A percentile compares a stretch with the other conserved stretches of the same genome.
Evolutionary conservation across 2,797 vertebrate species (phyloP).

Genomic region (Halcyon smyrnensis): DNA sequence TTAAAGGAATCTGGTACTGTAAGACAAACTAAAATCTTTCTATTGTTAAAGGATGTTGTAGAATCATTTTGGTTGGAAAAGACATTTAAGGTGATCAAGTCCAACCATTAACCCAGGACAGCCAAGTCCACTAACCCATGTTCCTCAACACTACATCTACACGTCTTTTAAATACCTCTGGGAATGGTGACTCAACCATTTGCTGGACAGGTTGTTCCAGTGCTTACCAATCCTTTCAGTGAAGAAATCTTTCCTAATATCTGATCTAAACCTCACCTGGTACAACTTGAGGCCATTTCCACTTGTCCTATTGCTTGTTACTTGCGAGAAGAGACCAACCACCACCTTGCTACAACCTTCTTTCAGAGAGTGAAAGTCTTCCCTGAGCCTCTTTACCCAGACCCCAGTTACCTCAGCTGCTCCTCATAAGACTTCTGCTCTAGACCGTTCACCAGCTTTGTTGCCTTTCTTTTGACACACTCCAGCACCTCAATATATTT

Average conservation of each 20-base stretch:
- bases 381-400: no score
- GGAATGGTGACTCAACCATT: no score
- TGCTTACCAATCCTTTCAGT: not conserved
- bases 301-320: no score
- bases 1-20: not conserved
- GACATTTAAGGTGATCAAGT: not conserved
- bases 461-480: not conserved
- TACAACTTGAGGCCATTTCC: no score
- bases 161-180: no score
- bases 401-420: no score
- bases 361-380: no score
- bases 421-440: no score
- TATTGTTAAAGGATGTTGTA: not conserved
- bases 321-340: no score
- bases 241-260: not conserved
- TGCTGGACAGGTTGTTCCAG: not conserved
- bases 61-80: not conserved
- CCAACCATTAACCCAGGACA: not conserved
- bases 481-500: not conserved
- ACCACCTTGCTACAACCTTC: no score
- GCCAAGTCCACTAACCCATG: not conserved
- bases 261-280: no score
- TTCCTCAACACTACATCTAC: not conserved
- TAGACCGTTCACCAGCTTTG: not conserved
- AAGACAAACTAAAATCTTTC: not conserved